These are phyloP conservation scores for Parasteatoda lunata DNA, from an alignment of 2,888 invertebrate species.

Conservation along the genomic window DNA sequence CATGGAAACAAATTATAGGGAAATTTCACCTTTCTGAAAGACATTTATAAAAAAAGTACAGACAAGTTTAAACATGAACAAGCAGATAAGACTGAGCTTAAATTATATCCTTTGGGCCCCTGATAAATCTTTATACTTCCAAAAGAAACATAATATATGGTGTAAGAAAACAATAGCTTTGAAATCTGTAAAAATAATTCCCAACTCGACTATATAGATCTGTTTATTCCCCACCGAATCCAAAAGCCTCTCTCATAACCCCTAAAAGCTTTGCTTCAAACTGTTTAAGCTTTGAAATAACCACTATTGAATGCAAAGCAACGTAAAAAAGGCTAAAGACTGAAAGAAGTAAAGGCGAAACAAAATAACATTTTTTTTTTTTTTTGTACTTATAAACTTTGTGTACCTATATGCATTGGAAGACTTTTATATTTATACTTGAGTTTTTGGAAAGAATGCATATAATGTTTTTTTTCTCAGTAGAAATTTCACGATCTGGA, in stretches of 20 bases:
- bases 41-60: background rate
- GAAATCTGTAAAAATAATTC: slow-evolving; percentile 21
- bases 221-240: slow-evolving; percentile 47
- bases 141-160: background rate
- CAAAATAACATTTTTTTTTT: slow-evolving; percentile 41
- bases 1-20: no score
- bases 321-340: slow-evolving; percentile 17
- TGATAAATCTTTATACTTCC: background rate
- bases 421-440: slow-evolving; percentile 38
- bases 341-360: slow-evolving; percentile 16
- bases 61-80: background rate
- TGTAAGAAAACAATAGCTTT: slow-evolving; percentile 28
- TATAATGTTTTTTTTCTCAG: slow-evolving; percentile 16
- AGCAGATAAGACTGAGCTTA: background rate
- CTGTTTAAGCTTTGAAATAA: slow-evolving; percentile 32
- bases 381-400: slow-evolving; percentile 35
- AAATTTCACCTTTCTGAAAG: no score
- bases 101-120: background rate
- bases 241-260: slow-evolving; percentile 17
- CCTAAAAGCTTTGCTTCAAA: slow-evolving; percentile 29
- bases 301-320: slow-evolving; percentile 19
- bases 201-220: slow-evolving; percentile 16
- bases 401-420: slow-evolving; percentile 32
- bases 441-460: slow-evolving; percentile 16
- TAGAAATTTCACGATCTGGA: slow-evolving; percentile 23